Evolutionary conservation across 2,888 invertebrate species (phyloP), one percentile per base, ranked within the genome.

Genomic region (Itoplectis maculator): DNA sequence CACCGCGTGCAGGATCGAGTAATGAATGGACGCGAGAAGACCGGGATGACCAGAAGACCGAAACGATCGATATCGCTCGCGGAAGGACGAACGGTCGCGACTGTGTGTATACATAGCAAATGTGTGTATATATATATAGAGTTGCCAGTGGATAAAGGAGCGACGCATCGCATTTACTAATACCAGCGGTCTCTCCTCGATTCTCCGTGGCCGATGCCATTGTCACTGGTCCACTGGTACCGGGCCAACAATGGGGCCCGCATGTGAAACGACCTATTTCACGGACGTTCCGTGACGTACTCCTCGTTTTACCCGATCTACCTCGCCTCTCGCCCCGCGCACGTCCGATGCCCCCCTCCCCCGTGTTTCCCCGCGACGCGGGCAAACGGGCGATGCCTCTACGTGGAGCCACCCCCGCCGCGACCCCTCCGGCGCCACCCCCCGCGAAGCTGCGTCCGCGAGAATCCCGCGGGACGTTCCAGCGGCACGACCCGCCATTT

Each of bases 201-300:
- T 79, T 74, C 45, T 54, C 59, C n/a, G 47, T 63, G 37, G 59
- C 13, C 37, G 35, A 61, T 51, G 56, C 35, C 35, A 82, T 82
- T 79, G 72, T 68, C 68, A 72, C 56, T 83, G 81, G 88, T 87
- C 88, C 88, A 86, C 88, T 88, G 88, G 87, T 86, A 86, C 86
- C 83, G 78, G 84, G 84, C 66, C 75, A 87, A 91, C 88, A 90
- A 89, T 90, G 87, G 87, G n/a, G 87, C 90, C 90, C 89, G 89
- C 89, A 91, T 90, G 88, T 88, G 85, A 89, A 91, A 88, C 88
- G 87, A 82, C 84, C 87, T 86, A 88, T 86, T 88, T 88, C 69
- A 66, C 77, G 84, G 84, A 82, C 85, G 75, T 78, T 80, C 69
- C 70, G 61, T 29, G 81, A 80, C 79, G 75, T 59, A 65, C 42